Conservation (phyloP, 1,140 invertebrate species). For the Chironomus striatipennis region DNA sequence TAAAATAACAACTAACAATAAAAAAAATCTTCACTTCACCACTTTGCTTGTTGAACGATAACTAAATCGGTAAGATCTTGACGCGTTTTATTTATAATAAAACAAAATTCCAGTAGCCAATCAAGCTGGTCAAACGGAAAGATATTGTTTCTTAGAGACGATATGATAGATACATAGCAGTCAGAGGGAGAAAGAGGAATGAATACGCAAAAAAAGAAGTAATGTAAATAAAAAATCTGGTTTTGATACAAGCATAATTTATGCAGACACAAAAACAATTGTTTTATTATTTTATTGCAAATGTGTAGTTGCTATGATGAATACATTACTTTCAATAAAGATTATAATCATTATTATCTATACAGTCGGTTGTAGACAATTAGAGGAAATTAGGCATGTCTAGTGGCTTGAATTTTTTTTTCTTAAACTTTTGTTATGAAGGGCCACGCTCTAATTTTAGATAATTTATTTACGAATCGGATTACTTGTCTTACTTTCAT, state of each 20-base stretch:
- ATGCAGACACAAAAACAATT: slow-evolving; percentile 2
- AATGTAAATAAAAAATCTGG: background rate
- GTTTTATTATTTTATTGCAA: background rate
- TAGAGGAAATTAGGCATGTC: background rate
- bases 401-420: background rate
- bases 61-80: background rate
- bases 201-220: too few species aligned
- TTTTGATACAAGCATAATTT: slow-evolving; percentile 7
- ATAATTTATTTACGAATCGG: background rate
- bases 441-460: background rate
- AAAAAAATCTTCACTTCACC: background rate
- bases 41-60: background rate
- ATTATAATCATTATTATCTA: background rate
- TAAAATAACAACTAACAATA: background rate
- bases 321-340: background rate
- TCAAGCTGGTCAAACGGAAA: background rate
- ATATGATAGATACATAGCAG: background rate
- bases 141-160: background rate
- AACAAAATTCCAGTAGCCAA: background rate
- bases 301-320: background rate
- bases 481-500: too few species aligned
- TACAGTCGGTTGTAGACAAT: background rate
- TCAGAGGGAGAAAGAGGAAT: too few species aligned
- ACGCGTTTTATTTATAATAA: slow-evolving; percentile 5
- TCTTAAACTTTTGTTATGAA: background rate